Base-by-base conservation (phyloP, 1,140 invertebrate genomes). In the Andricus grossulariae region DNA sequence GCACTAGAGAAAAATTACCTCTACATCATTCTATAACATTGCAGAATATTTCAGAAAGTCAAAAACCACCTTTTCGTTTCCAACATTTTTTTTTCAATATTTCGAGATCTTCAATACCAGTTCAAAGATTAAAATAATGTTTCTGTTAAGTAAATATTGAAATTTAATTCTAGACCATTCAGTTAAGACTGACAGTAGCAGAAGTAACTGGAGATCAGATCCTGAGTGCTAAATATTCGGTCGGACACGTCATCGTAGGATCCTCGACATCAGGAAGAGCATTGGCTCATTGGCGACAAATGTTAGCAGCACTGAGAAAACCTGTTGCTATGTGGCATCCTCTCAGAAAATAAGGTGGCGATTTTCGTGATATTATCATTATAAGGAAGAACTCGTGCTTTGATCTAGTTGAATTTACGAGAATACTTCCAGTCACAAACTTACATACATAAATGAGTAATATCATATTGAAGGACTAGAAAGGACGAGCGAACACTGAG, bases 251-350 rank as follows among this genome's bases (percentile, higher is more conserved):
- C 25, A 94, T 96, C 49, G 92, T 96, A 4, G 95, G 95, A 16
- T 93, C 93, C 45, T 93, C 94, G 78, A 93, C 94, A 1, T 92
- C 92, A 4, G 96, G 95, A 50, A 94, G 94, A 84, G 93, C 95
- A 0, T 85, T 95, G n/a, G 93, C 93, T 66, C 96, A 97, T 85
- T 97, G 96, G 96, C 94, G 95, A 82, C 96, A 97, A 90, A 97
- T 97, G 96, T 90, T 97, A 76, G 92, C 94, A n/a, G 95, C 95
- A 19, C 92, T 96, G 55, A 93, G 96, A 76, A 96, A 96, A 87
- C 95, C 96, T 1, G 94, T 96, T 54, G 95, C 95, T 12, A 96
- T 96, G 95, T 97, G 96, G 96, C 96, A 97, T 90, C 93, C 94
- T 39, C 90, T 97, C n/a, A 92, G 95, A 78, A 94, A 94, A 86